Conservation (phyloP, 2,797 vertebrate genomes). For the Dendrocincla tyrannina region DNA sequence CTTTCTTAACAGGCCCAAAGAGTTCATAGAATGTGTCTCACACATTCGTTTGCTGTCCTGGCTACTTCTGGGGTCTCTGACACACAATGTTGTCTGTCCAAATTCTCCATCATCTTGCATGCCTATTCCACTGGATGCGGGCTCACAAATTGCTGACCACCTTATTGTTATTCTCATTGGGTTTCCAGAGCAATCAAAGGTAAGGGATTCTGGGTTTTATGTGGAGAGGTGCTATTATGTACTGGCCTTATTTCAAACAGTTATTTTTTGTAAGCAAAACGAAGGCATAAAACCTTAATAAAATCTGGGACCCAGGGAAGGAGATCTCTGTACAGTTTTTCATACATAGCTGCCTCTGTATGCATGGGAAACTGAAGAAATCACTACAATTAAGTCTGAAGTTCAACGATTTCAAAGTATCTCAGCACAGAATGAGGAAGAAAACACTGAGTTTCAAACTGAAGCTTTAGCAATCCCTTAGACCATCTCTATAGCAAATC, state of each 20-base stretch:
- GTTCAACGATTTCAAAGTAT: background rate
- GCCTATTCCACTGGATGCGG: conserved; percentile 96
- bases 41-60: conserved; percentile 98
- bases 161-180: conserved; percentile 98
- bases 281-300: background rate
- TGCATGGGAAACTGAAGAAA: background rate
- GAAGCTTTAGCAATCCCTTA: background rate
- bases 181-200: conserved; percentile 99
- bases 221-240: conserved; percentile 28
- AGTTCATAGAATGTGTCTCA: conserved; percentile 98
- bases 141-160: conserved; percentile 96
- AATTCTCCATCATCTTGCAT: conserved; percentile 91
- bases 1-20: conserved; percentile 87
- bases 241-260: conserved; percentile 32
- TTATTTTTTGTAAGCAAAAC: conserved; percentile 33
- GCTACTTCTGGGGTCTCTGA: conserved; percentile 96
- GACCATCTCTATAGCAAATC: background rate
- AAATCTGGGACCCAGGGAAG: background rate
- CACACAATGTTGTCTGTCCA: conserved; percentile 93
- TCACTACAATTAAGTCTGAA: background rate
- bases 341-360: background rate
- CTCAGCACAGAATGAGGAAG: background rate
- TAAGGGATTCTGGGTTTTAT: conserved; percentile 71
- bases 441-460: background rate
- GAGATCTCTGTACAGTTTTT: background rate